Evolutionary conservation across 2,888 invertebrate species (phyloP), one percentile per base, ranked within the genome.

Genomic region (Cristatella mucedo): DNA sequence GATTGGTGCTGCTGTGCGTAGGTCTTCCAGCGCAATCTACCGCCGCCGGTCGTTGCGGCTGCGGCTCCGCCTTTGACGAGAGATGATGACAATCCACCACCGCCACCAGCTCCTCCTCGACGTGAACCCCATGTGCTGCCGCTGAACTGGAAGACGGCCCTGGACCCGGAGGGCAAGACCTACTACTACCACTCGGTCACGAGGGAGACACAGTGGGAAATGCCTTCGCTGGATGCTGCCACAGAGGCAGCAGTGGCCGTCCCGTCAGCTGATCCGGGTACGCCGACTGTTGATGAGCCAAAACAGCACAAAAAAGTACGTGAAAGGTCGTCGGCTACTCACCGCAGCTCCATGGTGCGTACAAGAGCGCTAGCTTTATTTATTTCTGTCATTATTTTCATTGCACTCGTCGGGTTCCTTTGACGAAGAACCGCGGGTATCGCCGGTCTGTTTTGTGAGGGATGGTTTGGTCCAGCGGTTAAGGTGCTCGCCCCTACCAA

Each of bases 111-210:
- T n/a, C n/a, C n/a, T n/a, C n/a, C n/a, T n/a, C n/a, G n/a, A n/a
- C 22, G 30, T n/a, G n/a, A n/a, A n/a, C n/a, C n/a, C n/a, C n/a
- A n/a, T n/a, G n/a, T n/a, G n/a, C 67, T 89, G 42, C 85, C 86
- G 0, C 78, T 80, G 0, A 75, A 79, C 57, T 95, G 93, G 93
- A 81, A 82, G 54, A 78, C 77, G 52, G 80, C 83, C 0, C 72
- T 74, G 45, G 87, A 89, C 59, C 68, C 73, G 2, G 77, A 80
- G 40, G 89, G 89, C 0, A 74, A 85, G 47, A 74, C 78, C 0
- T 93, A 89, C 66, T 95, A 86, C 69, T 95, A 89, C 68, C 86
- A 93, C 63, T 55, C 59, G 7, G 51, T 58, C 6, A 68, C 68
- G 22, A 62, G 67, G 45, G 59, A 61, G 51, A 65, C 66, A 2